Evolutionary conservation across 2,888 invertebrate genomes (phyloP), one percentile per base, ranked within the genome.

Genomic region (Creontiades dilutus): DNA sequence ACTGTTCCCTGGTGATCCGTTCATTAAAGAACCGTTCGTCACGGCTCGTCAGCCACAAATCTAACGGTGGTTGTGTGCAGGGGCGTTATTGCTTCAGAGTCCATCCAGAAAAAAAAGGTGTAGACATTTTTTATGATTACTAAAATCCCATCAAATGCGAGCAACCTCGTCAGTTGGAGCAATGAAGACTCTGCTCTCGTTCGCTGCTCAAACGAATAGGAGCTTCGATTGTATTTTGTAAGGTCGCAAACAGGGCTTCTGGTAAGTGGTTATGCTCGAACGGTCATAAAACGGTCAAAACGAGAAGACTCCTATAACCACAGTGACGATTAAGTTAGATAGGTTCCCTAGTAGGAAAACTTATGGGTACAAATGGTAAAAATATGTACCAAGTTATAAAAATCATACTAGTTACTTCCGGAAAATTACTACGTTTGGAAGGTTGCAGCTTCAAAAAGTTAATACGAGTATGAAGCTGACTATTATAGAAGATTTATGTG

Each of bases 1-100:
- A 23, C 68, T 68, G 68, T 23, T 68, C 68, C 68, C 68, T 19
- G 13, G 19, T 11, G 61, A 68, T 68, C 23, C 68, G 68, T 68
- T 68, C 68, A 23, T 68, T 68, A 68, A 68, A 68, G 68, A 23
- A 68, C 23, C 68, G 68, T 68, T 68, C 68, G 68, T 68, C 68
- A 23, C 9, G 68, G 68, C 68, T 68, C 68, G 68, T 68, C 68
- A 68, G 68, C 23, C 23, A 23, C 68, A 27, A 68, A 68, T 23
- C 68, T 68, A 68, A 68, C 68, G 68, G 23, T 61, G 27, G 68
- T 23, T 19, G 68, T 12, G 23, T 23, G 23, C 68, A 11, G 23
- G 68, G 23, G 23, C n/a, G 68, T 68, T 68, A 68, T 23, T 68
- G 23, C 23, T 68, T 11, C 13, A 23, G 68, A 23, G 23, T 27